Percentiles rank a stretch among this genome's conserved stretches.
phyloP scores from a whole-genome alignment of 2,888 invertebrate species.

The Idaea dimidiata region DNA sequence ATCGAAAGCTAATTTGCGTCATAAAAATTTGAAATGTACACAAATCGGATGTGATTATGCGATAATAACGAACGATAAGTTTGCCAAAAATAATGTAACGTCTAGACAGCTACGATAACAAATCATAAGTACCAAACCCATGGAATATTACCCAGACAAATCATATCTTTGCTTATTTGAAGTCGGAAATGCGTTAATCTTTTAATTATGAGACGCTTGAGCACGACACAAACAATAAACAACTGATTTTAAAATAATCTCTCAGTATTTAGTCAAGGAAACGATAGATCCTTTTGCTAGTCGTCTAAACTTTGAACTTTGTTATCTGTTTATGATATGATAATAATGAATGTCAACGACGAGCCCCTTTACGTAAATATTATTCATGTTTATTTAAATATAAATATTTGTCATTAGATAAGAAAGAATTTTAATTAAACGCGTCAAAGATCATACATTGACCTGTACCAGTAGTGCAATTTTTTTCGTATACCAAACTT shows the following conservation, averaged over 20 bases:
- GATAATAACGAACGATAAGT: constrained; percentile 16
- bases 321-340: constrained; percentile 14
- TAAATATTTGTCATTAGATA: constrained; percentile 16
- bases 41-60: background rate
- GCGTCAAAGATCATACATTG: constrained; percentile 11
- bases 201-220: background rate
- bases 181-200: constrained; percentile 4
- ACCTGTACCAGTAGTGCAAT: constrained; percentile 7
- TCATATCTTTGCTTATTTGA: constrained; percentile 18
- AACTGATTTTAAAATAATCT: constrained; percentile 13
- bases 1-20: background rate
- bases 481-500: too few relatives aligned
- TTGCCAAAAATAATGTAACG: constrained; percentile 24
- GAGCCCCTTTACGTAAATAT: constrained; percentile 24
- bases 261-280: constrained; percentile 12
- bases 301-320: constrained; percentile 22
- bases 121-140: constrained; percentile 20
- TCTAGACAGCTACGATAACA: constrained; percentile 15
- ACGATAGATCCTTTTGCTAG: constrained; percentile 7
- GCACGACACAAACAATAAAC: constrained; percentile 2
- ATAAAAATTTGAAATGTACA: background rate
- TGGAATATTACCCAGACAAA: constrained; percentile 20
- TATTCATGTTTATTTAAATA: constrained; percentile 5
- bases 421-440: constrained; percentile 5
- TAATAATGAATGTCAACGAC: constrained; percentile 16